Evolutionary conservation across 1,140 invertebrate genomes (phyloP), one percentile per base, ranked within the genome.

Genomic region (Hylyphantes graminicola): DNA sequence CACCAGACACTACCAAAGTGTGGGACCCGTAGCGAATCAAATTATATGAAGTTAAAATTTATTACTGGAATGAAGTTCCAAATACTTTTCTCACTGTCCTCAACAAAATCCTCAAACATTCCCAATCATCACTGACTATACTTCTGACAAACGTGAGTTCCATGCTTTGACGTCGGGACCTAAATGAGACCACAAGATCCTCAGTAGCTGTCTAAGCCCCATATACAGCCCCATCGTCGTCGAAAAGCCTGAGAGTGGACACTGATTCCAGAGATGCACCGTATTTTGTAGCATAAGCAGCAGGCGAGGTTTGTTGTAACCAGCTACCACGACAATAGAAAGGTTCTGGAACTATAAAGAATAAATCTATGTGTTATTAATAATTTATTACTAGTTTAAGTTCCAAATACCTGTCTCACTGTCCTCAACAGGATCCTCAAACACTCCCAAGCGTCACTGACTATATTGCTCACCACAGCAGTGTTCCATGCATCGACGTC

Each of bases 41-140:
- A 61, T 61, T 2, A 61, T 15, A 61, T 61, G 12, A 3, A 3
- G 12, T 61, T 61, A 61, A 61, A n/a, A 15, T 74, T n/a, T 12
- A 11, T 17, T 17, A 35, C 5, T 35, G 35, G 35, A 35, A n/a
- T n/a, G n/a, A n/a, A n/a, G 35, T 35, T 35, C 35, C 35, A 35
- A 35, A 10, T 59, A 84, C 63, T 48, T 84, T 72, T 10, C 9
- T 15, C 13, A 76, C 59, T 2, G 19, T 64, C 51, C 81, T 65
- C 19, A 84, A n/a, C 2, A 84, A 53, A 48, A 84, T 48, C 5
- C 48, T 61, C n/a, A 84, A 68, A 57, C 81, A 76, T 13, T 51
- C 1, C 19, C 21, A 54, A 8, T 68, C 59, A 8, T 84, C 54
- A 68, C 61, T n/a, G 6, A 76, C 17, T 13, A 19, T 67, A 6